Evolutionary conservation across 2,888 invertebrate genomes (phyloP).

Genomic region (Hypselothyrea guttata): DNA sequence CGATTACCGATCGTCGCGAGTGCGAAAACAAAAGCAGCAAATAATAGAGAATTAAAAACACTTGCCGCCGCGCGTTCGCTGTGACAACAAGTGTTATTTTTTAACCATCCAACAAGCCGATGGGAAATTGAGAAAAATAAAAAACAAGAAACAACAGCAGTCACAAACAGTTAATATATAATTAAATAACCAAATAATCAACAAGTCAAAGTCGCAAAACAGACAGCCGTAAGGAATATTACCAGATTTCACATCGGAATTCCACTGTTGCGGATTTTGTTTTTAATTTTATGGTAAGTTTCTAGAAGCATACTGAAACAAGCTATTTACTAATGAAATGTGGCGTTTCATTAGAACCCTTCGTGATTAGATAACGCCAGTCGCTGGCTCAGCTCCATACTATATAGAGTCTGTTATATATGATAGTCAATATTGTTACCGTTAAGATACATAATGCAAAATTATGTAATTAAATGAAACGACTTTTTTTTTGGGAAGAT

Average conservation of each 20-base stretch:
- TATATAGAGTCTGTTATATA: too few species aligned
- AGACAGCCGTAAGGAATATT: conserved; percentile 8
- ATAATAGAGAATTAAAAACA: too few species aligned
- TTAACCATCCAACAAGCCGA: conserved; percentile 7
- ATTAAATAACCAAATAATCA: conserved; percentile 1
- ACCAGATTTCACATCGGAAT: background rate
- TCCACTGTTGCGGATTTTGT: conserved; percentile 31
- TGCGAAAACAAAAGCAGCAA: conserved; percentile 49
- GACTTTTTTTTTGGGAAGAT: too few species aligned
- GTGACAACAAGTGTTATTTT: conserved; percentile 56
- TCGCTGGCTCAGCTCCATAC: too few species aligned
- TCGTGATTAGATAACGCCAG: too few species aligned
- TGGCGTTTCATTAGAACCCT: too few species aligned
- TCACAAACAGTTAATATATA: background rate
- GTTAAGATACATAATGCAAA: too few species aligned
- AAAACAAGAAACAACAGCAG: conserved; percentile 1
- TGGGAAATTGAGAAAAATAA: conserved; percentile 12
- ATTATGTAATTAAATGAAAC: too few species aligned
- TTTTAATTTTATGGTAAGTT: conserved; percentile 58
- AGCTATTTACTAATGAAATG: background rate
- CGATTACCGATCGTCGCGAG: conserved; percentile 21
- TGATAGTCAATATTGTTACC: too few species aligned
- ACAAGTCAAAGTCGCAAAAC: too few species aligned
- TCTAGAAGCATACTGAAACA: background rate
- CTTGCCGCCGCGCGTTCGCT: conserved; percentile 54